Percentiles rank a stretch among this genome's conserved stretches.
These are phyloP conservation scores for Spheniscus mendiculus DNA, from an alignment of 2,113 vertebrate species.

Conservation along the genomic window DNA sequence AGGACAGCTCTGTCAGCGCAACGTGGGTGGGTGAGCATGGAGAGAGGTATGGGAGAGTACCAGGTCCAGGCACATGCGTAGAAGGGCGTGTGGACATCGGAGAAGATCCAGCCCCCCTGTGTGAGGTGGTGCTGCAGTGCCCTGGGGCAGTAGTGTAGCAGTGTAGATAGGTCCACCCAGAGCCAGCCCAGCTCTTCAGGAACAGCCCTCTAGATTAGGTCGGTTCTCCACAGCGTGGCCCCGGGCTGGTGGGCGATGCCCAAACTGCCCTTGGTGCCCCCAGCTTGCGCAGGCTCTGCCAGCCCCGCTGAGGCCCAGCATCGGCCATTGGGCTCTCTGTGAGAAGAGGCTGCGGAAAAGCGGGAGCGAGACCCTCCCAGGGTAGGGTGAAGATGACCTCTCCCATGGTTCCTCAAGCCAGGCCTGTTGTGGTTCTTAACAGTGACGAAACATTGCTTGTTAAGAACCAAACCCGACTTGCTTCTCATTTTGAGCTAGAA, in stretches of 20 bases:
- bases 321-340: accelerated
- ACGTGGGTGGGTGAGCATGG: neutral
- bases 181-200: neutral
- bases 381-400: accelerated
- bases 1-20: neutral
- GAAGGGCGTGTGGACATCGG: neutral
- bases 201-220: neutral
- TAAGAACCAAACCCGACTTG: neutral
- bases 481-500: neutral
- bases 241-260: accelerated
- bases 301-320: accelerated
- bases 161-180: neutral
- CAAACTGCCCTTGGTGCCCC: neutral
- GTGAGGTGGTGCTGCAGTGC: neutral
- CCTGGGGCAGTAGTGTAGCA: accelerated
- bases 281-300: neutral
- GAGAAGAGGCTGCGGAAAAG: neutral
- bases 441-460: neutral
- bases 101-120: neutral
- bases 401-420: neutral
- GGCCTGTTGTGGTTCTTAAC: neutral
- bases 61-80: neutral
- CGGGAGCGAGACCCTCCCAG: neutral
- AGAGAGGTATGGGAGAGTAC: neutral
- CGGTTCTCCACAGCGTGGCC: accelerated